These are phyloP conservation scores for Lophius americanus DNA, from an alignment of 2,797 vertebrate genomes.

Conservation along the genomic window DNA sequence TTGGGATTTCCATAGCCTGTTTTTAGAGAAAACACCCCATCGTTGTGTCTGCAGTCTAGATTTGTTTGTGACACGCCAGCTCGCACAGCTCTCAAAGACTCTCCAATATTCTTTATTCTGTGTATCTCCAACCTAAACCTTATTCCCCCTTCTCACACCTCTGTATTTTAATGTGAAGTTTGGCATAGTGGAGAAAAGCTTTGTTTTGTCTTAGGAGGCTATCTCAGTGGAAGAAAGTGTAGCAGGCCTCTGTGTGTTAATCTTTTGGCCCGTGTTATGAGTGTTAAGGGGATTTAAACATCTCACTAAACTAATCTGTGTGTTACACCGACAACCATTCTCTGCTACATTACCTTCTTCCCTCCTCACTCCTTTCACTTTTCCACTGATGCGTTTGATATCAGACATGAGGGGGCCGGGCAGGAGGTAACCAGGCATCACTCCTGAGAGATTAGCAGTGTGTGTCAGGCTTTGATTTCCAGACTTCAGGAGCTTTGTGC, in stretches of 20 bases:
- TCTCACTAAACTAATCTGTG: conserved; percentile 62
- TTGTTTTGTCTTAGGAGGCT: conserved; percentile 41
- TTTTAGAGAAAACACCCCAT: conserved; percentile 51
- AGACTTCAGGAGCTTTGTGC: conserved; percentile 19
- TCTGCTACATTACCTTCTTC: not conserved
- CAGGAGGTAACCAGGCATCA: conserved; percentile 31
- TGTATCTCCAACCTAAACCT: conserved; percentile 10
- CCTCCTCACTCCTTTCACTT: conserved; percentile 17
- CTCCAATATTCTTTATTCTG: conserved; percentile 28
- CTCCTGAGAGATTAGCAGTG: conserved; percentile 43
- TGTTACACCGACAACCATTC: conserved; percentile 36
- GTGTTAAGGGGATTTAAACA: conserved; percentile 63
- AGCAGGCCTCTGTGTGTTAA: conserved; percentile 34
- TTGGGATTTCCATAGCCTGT: conserved; percentile 28
- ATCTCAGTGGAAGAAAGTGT: conserved; percentile 16
- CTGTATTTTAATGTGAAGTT: not conserved
- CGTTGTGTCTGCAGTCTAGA: no score
- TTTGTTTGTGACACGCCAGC: conserved; percentile 20
- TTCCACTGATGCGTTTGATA: conserved; percentile 52
- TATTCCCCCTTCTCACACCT: conserved; percentile 17
- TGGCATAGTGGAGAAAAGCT: conserved; percentile 17
- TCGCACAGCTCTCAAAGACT: not conserved
- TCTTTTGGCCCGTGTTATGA: conserved; percentile 51
- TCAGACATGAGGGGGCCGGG: conserved; percentile 6
- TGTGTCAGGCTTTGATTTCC: conserved; percentile 47